Evolutionary conservation across 2,888 invertebrate genomes (phyloP).

Genomic region (Lamproptera curius): DNA sequence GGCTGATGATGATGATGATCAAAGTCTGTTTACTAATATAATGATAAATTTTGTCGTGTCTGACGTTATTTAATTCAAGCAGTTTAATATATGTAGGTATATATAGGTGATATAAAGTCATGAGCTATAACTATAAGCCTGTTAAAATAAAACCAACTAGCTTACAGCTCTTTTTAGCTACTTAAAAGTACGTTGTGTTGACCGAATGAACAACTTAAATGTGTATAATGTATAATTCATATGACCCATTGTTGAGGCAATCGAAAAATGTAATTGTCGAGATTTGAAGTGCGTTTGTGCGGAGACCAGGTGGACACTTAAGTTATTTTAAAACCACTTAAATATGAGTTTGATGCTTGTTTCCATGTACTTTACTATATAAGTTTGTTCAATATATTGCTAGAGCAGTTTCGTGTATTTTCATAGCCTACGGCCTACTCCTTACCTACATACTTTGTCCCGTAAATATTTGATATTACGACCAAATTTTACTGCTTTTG

Average conservation of each 20-base stretch:
- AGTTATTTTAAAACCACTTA: slow-evolving; percentile 7
- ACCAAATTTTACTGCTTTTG: too few relatives aligned
- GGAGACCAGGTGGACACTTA: slow-evolving; percentile 14
- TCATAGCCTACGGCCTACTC: too few relatives aligned
- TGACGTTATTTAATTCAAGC: too few relatives aligned
- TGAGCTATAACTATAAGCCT: neutral
- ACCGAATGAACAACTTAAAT: neutral
- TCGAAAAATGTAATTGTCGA: neutral
- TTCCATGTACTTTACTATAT: too few relatives aligned
- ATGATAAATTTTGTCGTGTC: neutral
- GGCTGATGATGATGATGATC: too few relatives aligned
- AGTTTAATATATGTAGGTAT: too few relatives aligned
- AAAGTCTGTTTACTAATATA: neutral
- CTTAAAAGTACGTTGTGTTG: neutral
- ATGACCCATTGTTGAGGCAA: neutral
- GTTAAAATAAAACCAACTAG: too few relatives aligned
- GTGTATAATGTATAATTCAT: neutral
- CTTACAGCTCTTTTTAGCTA: too few relatives aligned
- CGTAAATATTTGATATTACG: too few relatives aligned
- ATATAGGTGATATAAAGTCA: neutral
- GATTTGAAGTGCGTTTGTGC: slow-evolving; percentile 1
- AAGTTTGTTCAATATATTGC: too few relatives aligned
- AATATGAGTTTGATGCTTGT: neutral
- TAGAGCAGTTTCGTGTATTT: too few relatives aligned
- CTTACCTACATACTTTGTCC: too few relatives aligned